phyloP scores from a whole-genome alignment of 2,113 vertebrate species.

The Microcebus griseorufus region DNA sequence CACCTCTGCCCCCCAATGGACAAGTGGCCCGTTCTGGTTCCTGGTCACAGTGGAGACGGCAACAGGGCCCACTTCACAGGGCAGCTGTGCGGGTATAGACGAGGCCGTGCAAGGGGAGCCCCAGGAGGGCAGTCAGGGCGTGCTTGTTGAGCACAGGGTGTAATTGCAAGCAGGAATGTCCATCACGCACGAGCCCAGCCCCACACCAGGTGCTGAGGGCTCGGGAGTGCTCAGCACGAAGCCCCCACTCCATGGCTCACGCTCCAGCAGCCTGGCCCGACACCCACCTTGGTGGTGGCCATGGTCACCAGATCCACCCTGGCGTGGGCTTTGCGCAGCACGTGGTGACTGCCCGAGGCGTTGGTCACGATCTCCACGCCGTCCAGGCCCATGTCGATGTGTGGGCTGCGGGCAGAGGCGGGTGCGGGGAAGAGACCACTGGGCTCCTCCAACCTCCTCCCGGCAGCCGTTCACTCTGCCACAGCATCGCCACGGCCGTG shows the following conservation, averaged over 20 bases:
- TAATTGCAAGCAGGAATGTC: rapidly evolving
- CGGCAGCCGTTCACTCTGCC: rapidly evolving
- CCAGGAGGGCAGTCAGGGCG: rapidly evolving
- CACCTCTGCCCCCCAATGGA: rapidly evolving
- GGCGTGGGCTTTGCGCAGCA: constrained; percentile 92
- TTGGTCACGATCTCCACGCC: constrained; percentile 98
- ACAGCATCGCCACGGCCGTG: rapidly evolving
- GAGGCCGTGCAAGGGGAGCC: rapidly evolving
- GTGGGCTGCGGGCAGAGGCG: constrained; percentile 85
- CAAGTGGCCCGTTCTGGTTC: rapidly evolving
- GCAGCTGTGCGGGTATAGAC: rapidly evolving
- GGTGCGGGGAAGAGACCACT: background rate
- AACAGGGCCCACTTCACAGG: rapidly evolving
- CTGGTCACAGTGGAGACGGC: rapidly evolving
- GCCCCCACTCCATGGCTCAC: rapidly evolving
- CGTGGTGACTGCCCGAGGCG: constrained; percentile 94
- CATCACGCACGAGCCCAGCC: rapidly evolving
- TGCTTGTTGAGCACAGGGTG: rapidly evolving
- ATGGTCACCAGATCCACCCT: constrained; percentile 92
- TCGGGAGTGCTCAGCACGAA: rapidly evolving
- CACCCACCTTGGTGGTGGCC: constrained; percentile 91
- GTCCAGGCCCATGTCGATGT: constrained; percentile 95
- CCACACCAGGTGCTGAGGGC: rapidly evolving
- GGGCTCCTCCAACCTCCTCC: rapidly evolving
- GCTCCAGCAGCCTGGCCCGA: rapidly evolving